Percentiles rank a stretch among this genome's conserved stretches.
Conservation (phyloP, 2,888 invertebrate species). For the Callyntrura sp. region DNA sequence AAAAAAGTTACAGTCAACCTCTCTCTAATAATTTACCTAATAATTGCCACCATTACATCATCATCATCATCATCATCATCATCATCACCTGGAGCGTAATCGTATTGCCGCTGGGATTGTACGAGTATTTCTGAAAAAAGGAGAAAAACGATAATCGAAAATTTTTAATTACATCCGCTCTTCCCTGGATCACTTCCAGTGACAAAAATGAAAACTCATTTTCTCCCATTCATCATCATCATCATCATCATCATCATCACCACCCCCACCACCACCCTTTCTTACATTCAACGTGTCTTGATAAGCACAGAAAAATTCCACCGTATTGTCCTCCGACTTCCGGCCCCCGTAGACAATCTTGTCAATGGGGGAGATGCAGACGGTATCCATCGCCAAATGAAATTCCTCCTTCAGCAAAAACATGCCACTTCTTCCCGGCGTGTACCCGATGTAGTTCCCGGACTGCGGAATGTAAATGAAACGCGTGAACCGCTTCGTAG, state of each 20-base stretch:
- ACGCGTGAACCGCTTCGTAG: conserved; percentile 79
- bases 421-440: conserved; percentile 80
- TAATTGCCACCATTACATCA: background rate
- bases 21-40: background rate
- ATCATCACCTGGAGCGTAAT: conserved; percentile 80
- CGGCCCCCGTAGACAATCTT: conserved; percentile 74
- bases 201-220: conserved; percentile 58
- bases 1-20: too few relatives aligned
- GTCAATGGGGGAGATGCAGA: conserved; percentile 80
- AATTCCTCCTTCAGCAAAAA: conserved; percentile 82
- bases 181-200: conserved; percentile 46
- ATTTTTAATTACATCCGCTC: conserved; percentile 72
- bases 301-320: conserved; percentile 82
- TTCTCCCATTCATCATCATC: background rate
- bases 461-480: conserved; percentile 81
- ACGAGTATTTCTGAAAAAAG: conserved; percentile 81
- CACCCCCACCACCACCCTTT: too few relatives aligned
- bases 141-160: background rate
- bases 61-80: conserved; percentile 50
- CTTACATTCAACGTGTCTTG: conserved; percentile 79
- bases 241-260: too few relatives aligned
- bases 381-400: conserved; percentile 80
- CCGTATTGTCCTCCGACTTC: conserved; percentile 75
- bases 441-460: conserved; percentile 80
- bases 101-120: conserved; percentile 81